Evolutionary conservation across 2,113 vertebrate genomes (phyloP), one percentile per base, ranked within the genome.

Genomic region (Sylvia atricapilla): DNA sequence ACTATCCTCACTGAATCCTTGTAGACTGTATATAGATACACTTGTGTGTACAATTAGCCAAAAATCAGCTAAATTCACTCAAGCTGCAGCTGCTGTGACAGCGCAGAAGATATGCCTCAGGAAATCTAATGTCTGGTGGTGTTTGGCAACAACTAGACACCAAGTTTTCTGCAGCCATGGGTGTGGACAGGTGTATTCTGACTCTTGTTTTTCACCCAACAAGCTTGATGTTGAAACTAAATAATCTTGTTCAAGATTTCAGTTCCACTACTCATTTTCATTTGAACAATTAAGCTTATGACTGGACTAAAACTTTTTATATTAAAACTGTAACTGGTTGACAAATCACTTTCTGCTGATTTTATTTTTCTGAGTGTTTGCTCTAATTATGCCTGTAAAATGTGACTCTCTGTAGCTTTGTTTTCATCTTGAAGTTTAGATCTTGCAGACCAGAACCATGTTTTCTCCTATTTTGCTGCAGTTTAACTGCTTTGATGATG

Each of bases 291-390:
- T 79, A 78, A 92, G 79, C 75, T 94, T 66, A 80, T 41, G 68
- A 93, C 92, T 92, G 94, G 79, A 96, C 56, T 72, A 63, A 84
- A 87, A 37, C 4, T 82, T 96, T 96, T 96, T 84, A 10, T 90
- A 95, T 95, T 92, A 92, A 95, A 95, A 44, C 56, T 78, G 89
- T 89, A 95, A 80, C 62, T 94, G 92, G 73, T 93, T 90, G 92
- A 92, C 46, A 75, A 39, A 81, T 79, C 39, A 10, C 67, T 59
- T 79, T 72, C 73, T 76, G 41, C 44, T 68, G 69, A 14, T 69
- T 95, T 55, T 28, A 1, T 93, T 92, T 82, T 92, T 91, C 60
- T 7, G 44, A 23, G 10, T 55, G 72, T 90, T 86, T 0, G 3
- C 64, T 77, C 52, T 33, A 30, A 59, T 91, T 84, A 21, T 84